Conservation (phyloP, 2,888 invertebrate species). For the Spatulosminthurus flaviceps region DNA sequence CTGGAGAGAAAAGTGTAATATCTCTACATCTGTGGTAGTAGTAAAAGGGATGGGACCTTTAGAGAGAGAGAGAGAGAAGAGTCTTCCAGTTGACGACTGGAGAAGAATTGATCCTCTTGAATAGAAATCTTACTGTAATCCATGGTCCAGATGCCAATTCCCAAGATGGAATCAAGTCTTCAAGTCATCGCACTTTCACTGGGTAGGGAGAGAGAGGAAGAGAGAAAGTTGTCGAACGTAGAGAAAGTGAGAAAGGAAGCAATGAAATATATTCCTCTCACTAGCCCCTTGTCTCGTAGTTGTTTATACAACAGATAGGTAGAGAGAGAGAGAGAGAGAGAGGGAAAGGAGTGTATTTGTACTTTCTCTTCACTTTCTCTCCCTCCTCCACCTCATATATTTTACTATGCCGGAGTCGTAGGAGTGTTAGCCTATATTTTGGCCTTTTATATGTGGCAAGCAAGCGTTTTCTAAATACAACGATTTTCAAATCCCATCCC, state of each 20-base stretch:
- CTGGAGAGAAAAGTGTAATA: neutral
- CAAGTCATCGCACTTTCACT: constrained; percentile 46
- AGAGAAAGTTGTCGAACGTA: neutral
- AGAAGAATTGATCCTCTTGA: constrained; percentile 50
- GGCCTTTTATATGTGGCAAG: neutral
- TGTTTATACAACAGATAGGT: no score
- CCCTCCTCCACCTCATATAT: neutral
- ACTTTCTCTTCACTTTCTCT: neutral
- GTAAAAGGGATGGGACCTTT: neutral
- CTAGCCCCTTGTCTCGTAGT: no score
- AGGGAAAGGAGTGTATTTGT: no score
- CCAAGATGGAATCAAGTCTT: constrained; percentile 54
- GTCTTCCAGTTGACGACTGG: constrained; percentile 48
- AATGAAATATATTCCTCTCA: no score
- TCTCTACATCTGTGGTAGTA: neutral
- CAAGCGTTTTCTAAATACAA: neutral
- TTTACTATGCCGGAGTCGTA: neutral
- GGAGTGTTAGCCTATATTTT: neutral
- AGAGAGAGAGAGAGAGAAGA: constrained; percentile 40
- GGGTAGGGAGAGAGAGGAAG: no score
- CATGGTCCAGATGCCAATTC: constrained; percentile 59
- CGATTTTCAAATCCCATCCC: no score
- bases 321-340: no score
- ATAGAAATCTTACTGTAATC: constrained; percentile 56
- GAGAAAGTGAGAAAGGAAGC: no score